Percentiles rank a stretch among this genome's conserved stretches.
Evolutionary conservation across 2,888 invertebrate species (phyloP).

Genomic region (Hyppa rectilinea): DNA sequence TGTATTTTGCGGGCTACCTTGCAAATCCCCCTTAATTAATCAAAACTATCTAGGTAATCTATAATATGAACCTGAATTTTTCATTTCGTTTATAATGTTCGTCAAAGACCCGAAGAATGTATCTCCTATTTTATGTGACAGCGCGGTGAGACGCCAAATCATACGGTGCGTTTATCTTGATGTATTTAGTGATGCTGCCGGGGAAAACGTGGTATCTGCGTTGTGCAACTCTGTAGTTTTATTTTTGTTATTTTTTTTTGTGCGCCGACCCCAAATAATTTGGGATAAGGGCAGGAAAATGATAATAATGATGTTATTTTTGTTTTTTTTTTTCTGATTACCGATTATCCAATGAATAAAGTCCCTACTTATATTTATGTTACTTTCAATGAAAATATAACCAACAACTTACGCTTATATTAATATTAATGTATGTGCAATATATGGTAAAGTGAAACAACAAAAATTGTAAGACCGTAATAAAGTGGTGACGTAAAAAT

Average conservation of each 20-base stretch:
- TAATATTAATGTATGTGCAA: background rate
- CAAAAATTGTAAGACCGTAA: too few relatives aligned
- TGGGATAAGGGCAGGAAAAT: too few relatives aligned
- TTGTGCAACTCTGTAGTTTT: background rate
- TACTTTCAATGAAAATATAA: background rate
- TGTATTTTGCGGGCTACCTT: too few relatives aligned
- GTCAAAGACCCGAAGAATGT: background rate
- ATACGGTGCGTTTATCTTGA: slow-evolving; percentile 71
- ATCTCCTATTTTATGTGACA: slow-evolving; percentile 38
- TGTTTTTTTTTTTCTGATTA: background rate
- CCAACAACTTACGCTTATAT: background rate
- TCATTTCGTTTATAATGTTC: background rate
- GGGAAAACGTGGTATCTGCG: slow-evolving; percentile 54
- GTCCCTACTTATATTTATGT: background rate
- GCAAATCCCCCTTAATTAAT: too few relatives aligned
- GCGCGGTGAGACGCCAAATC: slow-evolving; percentile 57
- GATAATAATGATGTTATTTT: too few relatives aligned
- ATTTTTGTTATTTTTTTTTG: background rate
- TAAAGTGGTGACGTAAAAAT: background rate
- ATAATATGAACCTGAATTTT: background rate
- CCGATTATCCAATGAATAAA: background rate
- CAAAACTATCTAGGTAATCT: background rate
- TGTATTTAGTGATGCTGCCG: slow-evolving; percentile 53
- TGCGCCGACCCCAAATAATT: too few relatives aligned
- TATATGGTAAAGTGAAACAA: background rate